Percentiles rank a stretch among this genome's conserved stretches.
Evolutionary conservation across 1,140 invertebrate genomes (phyloP).

Genomic region (Notospermus geniculatus): DNA sequence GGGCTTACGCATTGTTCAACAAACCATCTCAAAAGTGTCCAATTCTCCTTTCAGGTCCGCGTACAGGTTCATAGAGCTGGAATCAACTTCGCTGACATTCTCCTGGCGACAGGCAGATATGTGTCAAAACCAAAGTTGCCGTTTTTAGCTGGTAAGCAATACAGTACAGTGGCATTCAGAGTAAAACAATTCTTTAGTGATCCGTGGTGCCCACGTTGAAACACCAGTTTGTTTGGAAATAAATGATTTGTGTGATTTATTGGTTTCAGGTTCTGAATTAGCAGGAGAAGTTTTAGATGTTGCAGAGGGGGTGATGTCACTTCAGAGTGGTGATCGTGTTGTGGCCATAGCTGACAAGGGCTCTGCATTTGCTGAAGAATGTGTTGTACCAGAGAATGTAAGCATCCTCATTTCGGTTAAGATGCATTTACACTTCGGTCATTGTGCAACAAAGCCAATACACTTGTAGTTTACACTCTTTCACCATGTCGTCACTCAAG

Average conservation of each 20-base stretch:
- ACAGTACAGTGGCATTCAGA: not conserved
- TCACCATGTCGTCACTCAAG: no score
- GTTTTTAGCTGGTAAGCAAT: constrained; percentile 31
- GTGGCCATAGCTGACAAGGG: constrained; percentile 16
- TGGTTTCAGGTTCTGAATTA: constrained; percentile 29
- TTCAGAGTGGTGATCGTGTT: constrained; percentile 29
- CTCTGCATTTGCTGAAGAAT: constrained; percentile 17
- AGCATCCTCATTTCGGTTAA: not conserved
- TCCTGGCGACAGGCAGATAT: constrained; percentile 58
- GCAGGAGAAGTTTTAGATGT: constrained; percentile 28
- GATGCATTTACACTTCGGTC: not conserved
- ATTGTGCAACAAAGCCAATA: not conserved
- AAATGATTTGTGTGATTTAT: constrained; percentile 2
- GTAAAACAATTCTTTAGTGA: not conserved
- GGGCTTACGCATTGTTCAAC: no score
- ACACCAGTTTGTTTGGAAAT: not conserved
- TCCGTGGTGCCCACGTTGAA: not conserved
- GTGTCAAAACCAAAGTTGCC: constrained; percentile 49
- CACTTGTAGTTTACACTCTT: no score
- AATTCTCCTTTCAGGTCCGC: constrained; percentile 57
- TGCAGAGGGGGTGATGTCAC: constrained; percentile 24
- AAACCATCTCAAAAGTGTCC: no score
- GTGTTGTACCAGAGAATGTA: constrained; percentile 17
- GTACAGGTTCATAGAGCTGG: constrained; percentile 62
- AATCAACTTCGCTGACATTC: constrained; percentile 63